These are phyloP conservation scores for Vanessa cardui DNA, from an alignment of 2,888 invertebrate genomes.

Conservation along the genomic window DNA sequence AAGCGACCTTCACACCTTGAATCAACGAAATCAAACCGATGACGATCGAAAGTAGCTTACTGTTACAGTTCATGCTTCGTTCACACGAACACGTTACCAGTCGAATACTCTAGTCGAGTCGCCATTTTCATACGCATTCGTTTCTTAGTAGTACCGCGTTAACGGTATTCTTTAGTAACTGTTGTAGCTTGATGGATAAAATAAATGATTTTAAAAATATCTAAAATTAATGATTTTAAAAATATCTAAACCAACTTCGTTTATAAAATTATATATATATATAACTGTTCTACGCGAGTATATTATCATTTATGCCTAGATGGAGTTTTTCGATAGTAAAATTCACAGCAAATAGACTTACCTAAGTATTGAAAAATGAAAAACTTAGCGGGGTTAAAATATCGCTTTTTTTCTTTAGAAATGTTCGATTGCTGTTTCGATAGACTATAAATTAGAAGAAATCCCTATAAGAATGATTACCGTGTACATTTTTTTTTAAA, in stretches of 20 bases:
- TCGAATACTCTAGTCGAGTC: not conserved
- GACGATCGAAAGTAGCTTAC: slow-evolving; percentile 19
- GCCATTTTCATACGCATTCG: not conserved
- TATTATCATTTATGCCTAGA: no score
- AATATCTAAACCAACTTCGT: not conserved
- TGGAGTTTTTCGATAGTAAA: no score
- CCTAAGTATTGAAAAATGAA: no score
- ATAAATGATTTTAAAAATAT: slow-evolving; percentile 1
- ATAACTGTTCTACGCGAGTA: not conserved
- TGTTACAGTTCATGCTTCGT: slow-evolving; percentile 8
- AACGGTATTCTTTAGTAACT: slow-evolving; percentile 8
- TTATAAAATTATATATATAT: not conserved
- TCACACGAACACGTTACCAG: not conserved
- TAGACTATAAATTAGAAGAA: no score
- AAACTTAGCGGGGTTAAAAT: no score
- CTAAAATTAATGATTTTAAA: slow-evolving; percentile 1
- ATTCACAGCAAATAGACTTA: no score
- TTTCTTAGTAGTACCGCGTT: not conserved
- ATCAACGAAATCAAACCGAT: slow-evolving; percentile 23
- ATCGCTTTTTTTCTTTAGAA: no score
- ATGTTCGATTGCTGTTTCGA: no score
- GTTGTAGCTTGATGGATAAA: not conserved
- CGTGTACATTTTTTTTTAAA: no score
- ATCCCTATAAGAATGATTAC: no score
- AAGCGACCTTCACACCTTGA: slow-evolving; percentile 20